These are phyloP conservation scores for Pristionchus fissidentatus DNA, from an alignment of 2,888 invertebrate species.

Conservation along the genomic window DNA sequence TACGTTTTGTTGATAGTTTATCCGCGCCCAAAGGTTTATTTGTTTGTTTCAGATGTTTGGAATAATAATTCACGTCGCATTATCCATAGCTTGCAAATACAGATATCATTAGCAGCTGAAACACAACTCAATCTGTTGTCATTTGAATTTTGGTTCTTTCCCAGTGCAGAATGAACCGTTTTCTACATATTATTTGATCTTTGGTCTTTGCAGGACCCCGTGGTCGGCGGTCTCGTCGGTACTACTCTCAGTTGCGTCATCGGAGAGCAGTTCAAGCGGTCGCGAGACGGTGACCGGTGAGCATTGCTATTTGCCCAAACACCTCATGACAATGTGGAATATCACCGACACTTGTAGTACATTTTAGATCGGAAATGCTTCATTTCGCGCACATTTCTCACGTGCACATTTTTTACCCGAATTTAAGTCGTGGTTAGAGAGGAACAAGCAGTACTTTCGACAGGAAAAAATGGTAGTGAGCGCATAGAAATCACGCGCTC, in stretches of 20 bases:
- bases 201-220: neutral
- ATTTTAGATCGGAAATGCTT: no score
- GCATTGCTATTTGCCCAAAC: neutral
- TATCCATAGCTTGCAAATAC: no score
- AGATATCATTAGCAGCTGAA: no score
- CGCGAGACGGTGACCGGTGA: slow-evolving; percentile 78
- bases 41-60: neutral
- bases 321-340: neutral
- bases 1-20: slow-evolving; percentile 73
- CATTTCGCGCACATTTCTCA: no score
- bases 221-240: slow-evolving; percentile 76
- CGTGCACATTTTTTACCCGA: neutral
- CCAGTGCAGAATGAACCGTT: no score
- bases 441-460: no score
- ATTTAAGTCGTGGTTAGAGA: no score
- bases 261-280: slow-evolving; percentile 78
- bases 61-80: neutral
- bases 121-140: no score
- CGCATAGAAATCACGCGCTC: slow-evolving; percentile 12
- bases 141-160: no score
- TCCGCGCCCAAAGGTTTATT: neutral
- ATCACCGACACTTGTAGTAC: neutral
- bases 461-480: no score
- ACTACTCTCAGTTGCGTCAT: slow-evolving; percentile 78
- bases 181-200: no score